Base-by-base conservation (phyloP, 92 coral and sea anemone genomes). In the Plumapathes pennacea region DNA sequence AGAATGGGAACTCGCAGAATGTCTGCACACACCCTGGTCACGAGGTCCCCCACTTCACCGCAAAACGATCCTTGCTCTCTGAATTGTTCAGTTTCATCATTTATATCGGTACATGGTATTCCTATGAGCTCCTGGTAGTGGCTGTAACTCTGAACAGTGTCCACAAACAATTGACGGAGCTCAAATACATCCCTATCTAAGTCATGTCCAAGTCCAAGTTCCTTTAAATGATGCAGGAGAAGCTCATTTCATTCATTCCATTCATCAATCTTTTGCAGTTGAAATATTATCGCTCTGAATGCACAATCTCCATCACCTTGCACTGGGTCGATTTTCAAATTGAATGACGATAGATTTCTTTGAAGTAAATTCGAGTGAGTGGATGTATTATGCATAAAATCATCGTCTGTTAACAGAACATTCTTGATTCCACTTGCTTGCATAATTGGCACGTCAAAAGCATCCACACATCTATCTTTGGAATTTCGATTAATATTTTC, bases 1-100 rank as follows among this genome's bases (percentile, higher is more conserved):
- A 75, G 12, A 4, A 75, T 57, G 17, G 82, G 68, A 22, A 65
- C 14, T 25, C 30, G 19, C 4, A 75, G 50, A 4, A 75, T 14
- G 38, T 75, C 74, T 5, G 82, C 37, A 32, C 82, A 75, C 4
- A 66, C 82, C 57, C 57, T 65, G 3, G 57, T 57, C 3, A 65
- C 53, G 21, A 64, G 51, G 29, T 72, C 70, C 33, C 71, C 79
- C 22, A 72, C 40, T 5, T 61, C 71, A 18, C 80, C 71, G 36
- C 25, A 52, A 38, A 61, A 72, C 5, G 69, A 41, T 6, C 71
- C 80, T 38, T 54, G 62, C 2, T 62, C 69, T 25, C 71, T 40
- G 24, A 72, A 72, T 37, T 51, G 38, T n/a, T 38, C 50, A 30
- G 64, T 41, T 42, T 34, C 53, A 15, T 20, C 27, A 13, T 68